Percentiles rank a stretch among this genome's conserved stretches.
Conservation (phyloP, 2,888 invertebrate species). For the Monopis laevigella region DNA sequence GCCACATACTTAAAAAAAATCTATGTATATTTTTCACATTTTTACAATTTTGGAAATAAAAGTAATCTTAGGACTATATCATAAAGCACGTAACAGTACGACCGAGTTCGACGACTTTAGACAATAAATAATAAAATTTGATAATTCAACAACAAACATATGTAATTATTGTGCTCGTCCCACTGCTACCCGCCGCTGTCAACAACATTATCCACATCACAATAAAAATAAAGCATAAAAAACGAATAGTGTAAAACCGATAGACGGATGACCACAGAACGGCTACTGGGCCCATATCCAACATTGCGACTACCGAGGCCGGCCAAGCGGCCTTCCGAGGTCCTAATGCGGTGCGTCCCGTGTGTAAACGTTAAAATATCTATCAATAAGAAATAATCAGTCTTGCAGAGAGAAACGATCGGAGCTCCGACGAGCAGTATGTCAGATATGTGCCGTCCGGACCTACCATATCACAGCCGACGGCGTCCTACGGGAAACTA, state of each 20-base stretch:
- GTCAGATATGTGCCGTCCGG: constrained; percentile 69
- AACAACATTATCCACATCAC: constrained; percentile 61
- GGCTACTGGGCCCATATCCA: constrained; percentile 66
- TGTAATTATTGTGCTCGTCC: constrained; percentile 38
- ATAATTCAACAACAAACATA: constrained; percentile 61
- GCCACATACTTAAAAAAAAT: constrained; percentile 67
- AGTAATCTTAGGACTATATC: constrained; percentile 30
- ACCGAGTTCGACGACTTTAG: constrained; percentile 39
- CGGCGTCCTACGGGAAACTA: too few relatives aligned
- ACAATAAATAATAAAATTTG: constrained; percentile 50
- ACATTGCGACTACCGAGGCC: constrained; percentile 56
- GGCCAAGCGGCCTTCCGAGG: constrained; percentile 52
- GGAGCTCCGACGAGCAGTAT: constrained; percentile 64
- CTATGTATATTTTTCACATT: constrained; percentile 63
- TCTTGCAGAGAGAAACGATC: constrained; percentile 68
- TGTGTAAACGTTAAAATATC: constrained; percentile 56
- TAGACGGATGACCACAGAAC: constrained; percentile 61
- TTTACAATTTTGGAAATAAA: constrained; percentile 51
- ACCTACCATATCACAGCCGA: too few relatives aligned
- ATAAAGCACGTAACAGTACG: constrained; percentile 31
- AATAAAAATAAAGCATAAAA: constrained; percentile 47
- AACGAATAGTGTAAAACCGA: constrained; percentile 14
- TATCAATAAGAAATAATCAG: constrained; percentile 69
- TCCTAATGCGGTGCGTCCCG: too few relatives aligned
- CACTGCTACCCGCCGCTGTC: constrained; percentile 62